Evolutionary conservation across 1,140 invertebrate species (phyloP).

Genomic region (Drosophila tsacasi): DNA sequence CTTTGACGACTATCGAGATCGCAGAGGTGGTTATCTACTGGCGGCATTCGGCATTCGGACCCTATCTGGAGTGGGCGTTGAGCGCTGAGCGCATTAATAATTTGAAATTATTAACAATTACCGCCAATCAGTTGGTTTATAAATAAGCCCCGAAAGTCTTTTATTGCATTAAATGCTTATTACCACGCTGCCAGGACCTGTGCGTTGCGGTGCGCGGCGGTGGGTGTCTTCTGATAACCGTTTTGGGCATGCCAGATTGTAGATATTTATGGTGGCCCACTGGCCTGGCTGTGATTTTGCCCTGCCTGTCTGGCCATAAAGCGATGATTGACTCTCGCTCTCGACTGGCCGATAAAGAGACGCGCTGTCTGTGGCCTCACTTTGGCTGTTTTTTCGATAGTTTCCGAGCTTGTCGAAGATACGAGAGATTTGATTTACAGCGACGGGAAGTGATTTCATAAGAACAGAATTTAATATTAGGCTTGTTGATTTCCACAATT

Average conservation of each 20-base stretch:
- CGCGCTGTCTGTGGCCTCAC: slow-evolving; percentile 49
- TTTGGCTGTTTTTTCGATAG: slow-evolving; percentile 37
- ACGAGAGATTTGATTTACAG: slow-evolving; percentile 51
- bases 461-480: not conserved
- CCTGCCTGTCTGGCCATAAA: slow-evolving; percentile 62
- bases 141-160: slow-evolving; percentile 40
- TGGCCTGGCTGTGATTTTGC: slow-evolving; percentile 48
- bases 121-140: slow-evolving; percentile 57
- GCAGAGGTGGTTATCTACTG: slow-evolving; percentile 33
- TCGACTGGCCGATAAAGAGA: slow-evolving; percentile 43
- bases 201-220: not conserved
- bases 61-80: slow-evolving; percentile 49
- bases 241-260: slow-evolving; percentile 52
- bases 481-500: slow-evolving; percentile 11
- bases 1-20: slow-evolving; percentile 23
- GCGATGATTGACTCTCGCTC: slow-evolving; percentile 57
- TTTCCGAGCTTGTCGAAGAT: slow-evolving; percentile 29
- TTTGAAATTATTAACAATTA: slow-evolving; percentile 77
- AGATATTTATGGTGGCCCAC: slow-evolving; percentile 56
- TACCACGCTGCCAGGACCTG: slow-evolving; percentile 11
- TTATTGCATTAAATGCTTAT: slow-evolving; percentile 48
- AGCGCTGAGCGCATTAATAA: slow-evolving; percentile 46
- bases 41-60: slow-evolving; percentile 17
- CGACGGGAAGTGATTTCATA: slow-evolving; percentile 18
- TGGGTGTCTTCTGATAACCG: slow-evolving; percentile 46